phyloP scores from a whole-genome alignment of 1,140 invertebrate genomes.

The Danaus melanippus region DNA sequence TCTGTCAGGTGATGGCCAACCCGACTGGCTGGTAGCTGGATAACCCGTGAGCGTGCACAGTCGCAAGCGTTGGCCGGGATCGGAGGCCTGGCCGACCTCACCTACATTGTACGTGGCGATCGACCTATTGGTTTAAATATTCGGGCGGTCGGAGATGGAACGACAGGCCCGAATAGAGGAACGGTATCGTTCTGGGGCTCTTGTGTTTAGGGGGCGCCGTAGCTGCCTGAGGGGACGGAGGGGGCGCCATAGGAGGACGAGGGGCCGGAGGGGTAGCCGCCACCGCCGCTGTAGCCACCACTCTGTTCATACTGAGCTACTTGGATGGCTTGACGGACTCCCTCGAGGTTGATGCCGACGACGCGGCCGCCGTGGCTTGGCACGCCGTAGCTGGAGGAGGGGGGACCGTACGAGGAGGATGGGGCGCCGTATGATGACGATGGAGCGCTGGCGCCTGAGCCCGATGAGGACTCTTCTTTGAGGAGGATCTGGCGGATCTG shows the following conservation, averaged over 20 bases:
- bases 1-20: constrained; percentile 26
- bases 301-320: constrained; percentile 80
- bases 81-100: constrained; percentile 42
- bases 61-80: constrained; percentile 61
- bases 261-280: constrained; percentile 73
- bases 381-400: constrained; percentile 74
- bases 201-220: constrained; percentile 72
- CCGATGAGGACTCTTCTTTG: constrained; percentile 77
- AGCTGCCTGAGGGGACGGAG: constrained; percentile 74
- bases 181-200: constrained; percentile 29
- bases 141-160: constrained; percentile 36
- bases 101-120: constrained; percentile 65
- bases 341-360: constrained; percentile 82
- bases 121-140: constrained; percentile 45
- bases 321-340: constrained; percentile 83
- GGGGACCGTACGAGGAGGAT: constrained; percentile 75
- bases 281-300: constrained; percentile 50
- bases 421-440: constrained; percentile 77
- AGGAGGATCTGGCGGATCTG: constrained; percentile 83
- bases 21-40: constrained; percentile 54
- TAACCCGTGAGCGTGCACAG: constrained; percentile 65
- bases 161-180: constrained; percentile 42
- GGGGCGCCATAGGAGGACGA: constrained; percentile 71
- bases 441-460: constrained; percentile 68
- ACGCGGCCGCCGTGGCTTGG: constrained; percentile 73